A percentile compares a stretch with the other conserved stretches of the same genome.
phyloP scores from a whole-genome alignment of 2,113 vertebrate genomes.

The Psettodes erumei region DNA sequence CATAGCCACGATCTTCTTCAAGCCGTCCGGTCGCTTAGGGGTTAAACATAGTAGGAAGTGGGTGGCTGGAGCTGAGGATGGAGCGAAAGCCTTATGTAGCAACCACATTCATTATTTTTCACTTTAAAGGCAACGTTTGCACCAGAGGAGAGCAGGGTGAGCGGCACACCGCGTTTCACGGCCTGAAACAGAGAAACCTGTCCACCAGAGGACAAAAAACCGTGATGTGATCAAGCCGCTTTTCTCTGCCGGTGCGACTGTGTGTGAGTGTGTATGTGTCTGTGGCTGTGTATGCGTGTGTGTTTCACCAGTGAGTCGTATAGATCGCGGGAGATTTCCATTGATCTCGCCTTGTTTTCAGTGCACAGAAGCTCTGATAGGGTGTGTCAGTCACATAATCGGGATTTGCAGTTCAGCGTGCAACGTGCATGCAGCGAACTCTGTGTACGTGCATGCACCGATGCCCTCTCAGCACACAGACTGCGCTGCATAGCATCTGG shows the following conservation, averaged over 20 bases:
- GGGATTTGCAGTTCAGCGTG: not conserved
- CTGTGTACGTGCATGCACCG: not conserved
- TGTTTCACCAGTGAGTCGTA: slow-evolving; percentile 1
- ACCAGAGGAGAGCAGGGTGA: slow-evolving; percentile 1
- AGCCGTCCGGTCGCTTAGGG: slow-evolving; percentile 57
- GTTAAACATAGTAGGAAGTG: slow-evolving; percentile 81
- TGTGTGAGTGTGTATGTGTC: not conserved
- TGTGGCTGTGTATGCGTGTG: not conserved
- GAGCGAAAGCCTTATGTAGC: slow-evolving; percentile 43
- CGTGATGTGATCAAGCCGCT: slow-evolving; percentile 23
- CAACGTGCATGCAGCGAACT: not conserved
- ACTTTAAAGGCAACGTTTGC: slow-evolving; percentile 34
- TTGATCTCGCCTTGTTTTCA: slow-evolving; percentile 18
- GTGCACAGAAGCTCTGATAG: slow-evolving; percentile 17
- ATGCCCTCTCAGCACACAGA: not conserved
- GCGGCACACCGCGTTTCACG: not conserved
- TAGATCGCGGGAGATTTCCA: not conserved
- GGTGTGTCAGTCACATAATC: not conserved
- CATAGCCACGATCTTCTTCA: not conserved
- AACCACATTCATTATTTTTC: slow-evolving; percentile 33
- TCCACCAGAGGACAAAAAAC: not conserved
- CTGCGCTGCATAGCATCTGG: slow-evolving; percentile 1
- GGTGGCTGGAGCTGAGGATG: slow-evolving; percentile 71
- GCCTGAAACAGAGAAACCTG: slow-evolving; percentile 1
- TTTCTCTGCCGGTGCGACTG: not conserved